phyloP scores from a whole-genome alignment of 92 coral and sea anemone genomes.

The Epizoanthus fatuus region DNA sequence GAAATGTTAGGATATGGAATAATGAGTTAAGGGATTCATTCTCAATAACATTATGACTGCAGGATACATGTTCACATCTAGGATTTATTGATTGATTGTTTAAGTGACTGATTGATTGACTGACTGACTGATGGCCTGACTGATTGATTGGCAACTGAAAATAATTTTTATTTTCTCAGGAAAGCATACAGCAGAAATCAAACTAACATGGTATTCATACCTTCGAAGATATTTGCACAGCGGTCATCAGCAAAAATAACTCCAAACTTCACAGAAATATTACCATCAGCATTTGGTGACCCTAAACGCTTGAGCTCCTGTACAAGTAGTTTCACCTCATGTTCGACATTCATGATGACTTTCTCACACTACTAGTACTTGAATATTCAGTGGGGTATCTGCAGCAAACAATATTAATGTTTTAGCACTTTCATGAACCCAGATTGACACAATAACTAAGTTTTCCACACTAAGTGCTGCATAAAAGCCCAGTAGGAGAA shows the following conservation, averaged over 20 bases:
- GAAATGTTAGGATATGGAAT: no score
- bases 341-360: conserved; percentile 93
- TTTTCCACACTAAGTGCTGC: no score
- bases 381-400: background rate
- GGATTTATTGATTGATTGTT: no score
- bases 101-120: no score
- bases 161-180: background rate
- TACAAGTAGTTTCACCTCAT: conserved; percentile 90
- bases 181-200: background rate
- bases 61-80: no score
- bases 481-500: no score
- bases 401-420: background rate
- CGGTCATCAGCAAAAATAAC: conserved; percentile 94
- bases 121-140: no score
- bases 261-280: conserved; percentile 95
- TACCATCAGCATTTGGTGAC: conserved; percentile 85
- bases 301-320: conserved; percentile 95
- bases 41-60: no score
- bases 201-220: conserved; percentile 1
- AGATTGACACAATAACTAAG: no score
- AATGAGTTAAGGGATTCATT: no score
- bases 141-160: background rate
- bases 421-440: background rate
- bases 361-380: background rate
- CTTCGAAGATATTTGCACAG: conserved; percentile 99